phyloP scores from a whole-genome alignment of 2,888 invertebrate species.

The Aethes cnicana region DNA sequence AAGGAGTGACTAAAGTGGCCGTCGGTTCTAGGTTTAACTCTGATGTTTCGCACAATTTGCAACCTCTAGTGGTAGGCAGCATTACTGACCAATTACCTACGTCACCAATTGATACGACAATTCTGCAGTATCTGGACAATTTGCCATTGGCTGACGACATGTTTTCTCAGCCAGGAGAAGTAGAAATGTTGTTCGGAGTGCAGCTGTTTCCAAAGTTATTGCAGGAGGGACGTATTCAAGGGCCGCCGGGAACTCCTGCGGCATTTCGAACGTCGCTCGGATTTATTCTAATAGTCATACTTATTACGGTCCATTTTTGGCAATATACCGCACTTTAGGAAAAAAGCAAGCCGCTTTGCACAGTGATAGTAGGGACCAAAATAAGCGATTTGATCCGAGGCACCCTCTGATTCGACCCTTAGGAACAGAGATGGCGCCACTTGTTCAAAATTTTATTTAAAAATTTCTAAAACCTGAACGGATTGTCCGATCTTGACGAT shows the following conservation, averaged over 20 bases:
- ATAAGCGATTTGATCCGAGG: too few species aligned
- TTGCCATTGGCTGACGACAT: constrained; percentile 1
- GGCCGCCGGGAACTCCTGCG: background rate
- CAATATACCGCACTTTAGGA: too few species aligned
- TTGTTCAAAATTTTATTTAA: too few species aligned
- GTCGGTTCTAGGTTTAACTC: constrained; percentile 10
- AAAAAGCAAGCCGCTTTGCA: too few species aligned
- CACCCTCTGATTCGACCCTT: too few species aligned
- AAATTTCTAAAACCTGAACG: too few species aligned
- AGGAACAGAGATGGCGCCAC: too few species aligned
- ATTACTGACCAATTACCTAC: constrained; percentile 20
- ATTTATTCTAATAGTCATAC: background rate
- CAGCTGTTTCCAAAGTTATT: background rate
- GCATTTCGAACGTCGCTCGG: background rate
- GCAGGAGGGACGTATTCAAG: background rate
- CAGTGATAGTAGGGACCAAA: too few species aligned
- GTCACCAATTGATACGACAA: constrained; percentile 9
- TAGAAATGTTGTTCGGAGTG: background rate
- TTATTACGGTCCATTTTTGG: too few species aligned
- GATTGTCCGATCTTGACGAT: too few species aligned
- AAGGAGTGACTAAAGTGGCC: background rate
- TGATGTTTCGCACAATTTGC: constrained; percentile 7
- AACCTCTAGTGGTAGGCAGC: constrained; percentile 13
- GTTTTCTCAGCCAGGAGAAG: background rate
- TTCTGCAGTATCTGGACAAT: constrained; percentile 1